phyloP scores from a whole-genome alignment of 2,888 invertebrate species.

The Chouioia cunea region DNA sequence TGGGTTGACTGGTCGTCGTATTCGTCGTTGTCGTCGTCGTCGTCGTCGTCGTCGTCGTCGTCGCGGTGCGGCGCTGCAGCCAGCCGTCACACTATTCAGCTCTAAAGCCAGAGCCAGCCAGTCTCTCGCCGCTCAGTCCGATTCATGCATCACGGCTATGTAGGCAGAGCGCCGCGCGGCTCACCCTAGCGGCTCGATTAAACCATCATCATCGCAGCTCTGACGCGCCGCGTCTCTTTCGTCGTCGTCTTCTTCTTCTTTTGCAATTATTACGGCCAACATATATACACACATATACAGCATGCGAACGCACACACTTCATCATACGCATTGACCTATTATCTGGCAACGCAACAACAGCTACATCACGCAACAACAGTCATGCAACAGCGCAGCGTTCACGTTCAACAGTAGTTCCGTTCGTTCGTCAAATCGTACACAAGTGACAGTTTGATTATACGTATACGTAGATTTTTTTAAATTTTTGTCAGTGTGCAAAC shows the following conservation, averaged over 20 bases:
- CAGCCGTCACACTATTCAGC: no score
- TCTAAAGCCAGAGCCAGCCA: slow-evolving; percentile 10
- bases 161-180: slow-evolving; percentile 65
- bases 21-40: not conserved
- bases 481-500: no score
- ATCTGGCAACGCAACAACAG: not conserved
- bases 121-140: slow-evolving; percentile 63
- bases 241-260: no score
- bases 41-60: slow-evolving; percentile 5
- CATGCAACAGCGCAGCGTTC: no score
- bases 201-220: slow-evolving; percentile 29
- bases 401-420: no score
- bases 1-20: not conserved
- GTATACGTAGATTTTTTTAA: no score
- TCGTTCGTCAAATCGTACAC: no score
- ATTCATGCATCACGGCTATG: slow-evolving; percentile 69
- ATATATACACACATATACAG: no score
- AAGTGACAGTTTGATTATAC: no score
- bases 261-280: no score
- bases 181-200: slow-evolving; percentile 50
- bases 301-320: no score
- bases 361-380: not conserved
- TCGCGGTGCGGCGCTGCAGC: slow-evolving; percentile 27
- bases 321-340: not conserved
- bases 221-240: slow-evolving; percentile 43